Percentiles rank a stretch among this genome's conserved stretches.
Conservation (phyloP, 2,113 vertebrate species). For the Calyptomena viridis region DNA sequence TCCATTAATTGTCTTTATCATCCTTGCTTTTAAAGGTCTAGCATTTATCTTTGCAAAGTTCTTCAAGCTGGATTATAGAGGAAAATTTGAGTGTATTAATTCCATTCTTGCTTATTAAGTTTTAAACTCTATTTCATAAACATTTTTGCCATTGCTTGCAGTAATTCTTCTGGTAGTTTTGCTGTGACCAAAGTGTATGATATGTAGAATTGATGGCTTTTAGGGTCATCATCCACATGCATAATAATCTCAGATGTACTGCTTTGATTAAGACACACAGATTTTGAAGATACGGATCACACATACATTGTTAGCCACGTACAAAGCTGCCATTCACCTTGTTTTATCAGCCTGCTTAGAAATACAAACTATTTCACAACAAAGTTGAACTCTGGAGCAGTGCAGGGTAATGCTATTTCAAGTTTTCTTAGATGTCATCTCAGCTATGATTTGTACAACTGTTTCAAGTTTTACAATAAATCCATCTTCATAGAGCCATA, state of each 20-base stretch:
- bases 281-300: not conserved
- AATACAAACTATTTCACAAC: not conserved
- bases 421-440: not conserved
- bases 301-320: not conserved
- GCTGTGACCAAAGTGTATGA: not conserved
- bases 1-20: conserved; percentile 63
- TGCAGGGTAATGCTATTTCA: not conserved
- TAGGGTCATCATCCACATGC: not conserved
- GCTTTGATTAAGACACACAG: not conserved
- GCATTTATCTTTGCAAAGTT: conserved; percentile 42
- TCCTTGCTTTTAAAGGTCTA: conserved; percentile 52
- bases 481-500: not conserved
- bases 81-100: conserved; percentile 10
- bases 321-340: not conserved
- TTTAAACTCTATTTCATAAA: conserved; percentile 33
- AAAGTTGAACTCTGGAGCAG: not conserved
- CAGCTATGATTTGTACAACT: not conserved
- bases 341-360: not conserved
- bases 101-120: not conserved
- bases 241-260: not conserved
- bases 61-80: conserved; percentile 23
- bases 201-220: not conserved
- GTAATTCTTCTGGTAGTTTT: conserved; percentile 5
- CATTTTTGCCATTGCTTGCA: not conserved
- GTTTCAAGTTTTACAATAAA: not conserved